Base-by-base conservation (phyloP, 2,797 vertebrate genomes). In the Pseudomugil gertrudae region DNA sequence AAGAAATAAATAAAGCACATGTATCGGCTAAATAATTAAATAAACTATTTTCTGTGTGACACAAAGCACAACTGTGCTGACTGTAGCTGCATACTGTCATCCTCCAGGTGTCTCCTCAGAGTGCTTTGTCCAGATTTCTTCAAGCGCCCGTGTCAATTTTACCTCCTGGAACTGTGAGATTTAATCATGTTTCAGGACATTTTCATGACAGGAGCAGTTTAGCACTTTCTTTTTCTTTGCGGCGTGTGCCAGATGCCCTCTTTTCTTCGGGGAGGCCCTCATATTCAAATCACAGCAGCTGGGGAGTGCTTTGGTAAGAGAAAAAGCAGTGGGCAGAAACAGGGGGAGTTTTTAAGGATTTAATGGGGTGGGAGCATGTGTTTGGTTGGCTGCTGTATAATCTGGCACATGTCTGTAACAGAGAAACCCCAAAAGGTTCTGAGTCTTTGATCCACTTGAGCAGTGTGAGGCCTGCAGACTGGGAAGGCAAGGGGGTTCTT, bases 201-300 rank as follows among this genome's bases (percentile, higher is more conserved):
- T 84, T 90, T 69, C 67, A 75, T 78, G 76, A 84, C 78, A 83
- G 81, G 70, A 79, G 69, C 76, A 80, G 69, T 84, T 89, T 76
- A 72, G 71, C 66, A 66, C 13, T 35, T 60, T 66, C 73, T 66
- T 74, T 71, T 48, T 69, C 78, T 84, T 45, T 24, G 57, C 85
- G 87, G 87, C 88, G 78, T 86, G 88, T 84, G 89, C 85, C 93
- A 94, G 92, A 94, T 93, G 93, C 89, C 90, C 84, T 83, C 87
- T 83, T 91, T 92, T 92, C 88, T 90, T 90, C 66, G 10, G 51
- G 70, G 81, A 81, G 90, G 76, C 90, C 84, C 90, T 86, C 80
- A 63, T 84, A 92, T 92, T 91, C 77, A 93, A 89, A 85, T 84
- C 68, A 77, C 69, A 91, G 92, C 93, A 93, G 92, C 91, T 94